Conservation (phyloP, 1,140 invertebrate species). For the Hycleus cichorii region DNA sequence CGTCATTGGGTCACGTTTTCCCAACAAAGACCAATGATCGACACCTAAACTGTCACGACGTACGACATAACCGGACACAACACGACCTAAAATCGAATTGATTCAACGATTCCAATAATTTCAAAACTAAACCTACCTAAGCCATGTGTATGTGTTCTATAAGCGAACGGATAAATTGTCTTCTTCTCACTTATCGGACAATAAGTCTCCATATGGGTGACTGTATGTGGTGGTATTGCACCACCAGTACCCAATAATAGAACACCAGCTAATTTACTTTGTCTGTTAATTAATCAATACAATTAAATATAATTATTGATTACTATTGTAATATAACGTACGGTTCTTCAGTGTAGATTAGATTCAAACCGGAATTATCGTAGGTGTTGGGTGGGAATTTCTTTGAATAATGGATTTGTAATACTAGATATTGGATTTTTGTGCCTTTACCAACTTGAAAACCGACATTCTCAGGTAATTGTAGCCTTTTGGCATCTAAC, state of each 20-base stretch:
- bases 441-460: slow-evolving; percentile 72
- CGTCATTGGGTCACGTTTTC: slow-evolving; percentile 83
- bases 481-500: slow-evolving; percentile 79
- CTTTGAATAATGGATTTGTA: slow-evolving; percentile 91
- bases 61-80: slow-evolving; percentile 83
- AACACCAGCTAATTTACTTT: slow-evolving; percentile 74
- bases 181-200: slow-evolving; percentile 76
- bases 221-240: slow-evolving; percentile 57
- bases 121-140: slow-evolving; percentile 52
- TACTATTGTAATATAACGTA: slow-evolving; percentile 43
- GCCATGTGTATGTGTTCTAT: slow-evolving; percentile 87
- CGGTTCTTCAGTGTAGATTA: slow-evolving; percentile 69
- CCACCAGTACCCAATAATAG: slow-evolving; percentile 79
- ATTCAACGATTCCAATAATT: background rate
- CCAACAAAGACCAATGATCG: slow-evolving; percentile 74
- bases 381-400: slow-evolving; percentile 58
- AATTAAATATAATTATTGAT: background rate
- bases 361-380: slow-evolving; percentile 74
- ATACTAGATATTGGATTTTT: slow-evolving; percentile 67
- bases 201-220: slow-evolving; percentile 82
- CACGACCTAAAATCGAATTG: slow-evolving; percentile 49
- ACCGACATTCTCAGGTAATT: slow-evolving; percentile 76
- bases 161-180: slow-evolving; percentile 89
- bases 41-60: slow-evolving; percentile 48
- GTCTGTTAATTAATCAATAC: slow-evolving; percentile 17